These are phyloP conservation scores for Copidosoma floridanum DNA, from an alignment of 1,140 invertebrate species.

Conservation along the genomic window DNA sequence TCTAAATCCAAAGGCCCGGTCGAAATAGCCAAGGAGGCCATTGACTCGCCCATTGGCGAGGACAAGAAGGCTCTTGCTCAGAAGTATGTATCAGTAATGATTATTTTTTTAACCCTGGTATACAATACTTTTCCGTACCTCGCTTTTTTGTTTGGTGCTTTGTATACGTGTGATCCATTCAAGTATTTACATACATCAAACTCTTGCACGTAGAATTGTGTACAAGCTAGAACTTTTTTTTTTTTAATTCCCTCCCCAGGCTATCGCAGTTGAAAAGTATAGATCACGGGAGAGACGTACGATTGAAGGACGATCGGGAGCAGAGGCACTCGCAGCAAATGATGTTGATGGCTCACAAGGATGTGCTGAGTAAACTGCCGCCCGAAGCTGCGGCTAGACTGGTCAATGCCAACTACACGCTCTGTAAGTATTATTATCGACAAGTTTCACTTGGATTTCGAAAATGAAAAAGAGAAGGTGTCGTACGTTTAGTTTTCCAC, in stretches of 20 bases:
- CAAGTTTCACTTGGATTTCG: no score
- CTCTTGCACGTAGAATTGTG: no score
- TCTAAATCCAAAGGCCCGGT: slow-evolving; percentile 43
- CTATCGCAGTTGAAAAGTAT: slow-evolving; percentile 72
- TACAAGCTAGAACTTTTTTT: slow-evolving; percentile 48
- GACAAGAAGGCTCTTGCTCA: slow-evolving; percentile 47
- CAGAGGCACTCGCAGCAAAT: slow-evolving; percentile 70
- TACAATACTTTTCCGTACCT: background rate
- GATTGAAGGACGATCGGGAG: slow-evolving; percentile 71
- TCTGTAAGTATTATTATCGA: slow-evolving; percentile 61
- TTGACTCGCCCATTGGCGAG: slow-evolving; percentile 40
- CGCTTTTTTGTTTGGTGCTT: background rate
- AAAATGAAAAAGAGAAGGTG: no score
- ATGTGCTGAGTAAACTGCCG: slow-evolving; percentile 66
- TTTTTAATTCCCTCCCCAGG: slow-evolving; percentile 50
- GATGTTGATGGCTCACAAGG: slow-evolving; percentile 67
- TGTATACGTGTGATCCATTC: background rate
- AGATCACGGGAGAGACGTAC: slow-evolving; percentile 67
- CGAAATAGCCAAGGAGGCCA: slow-evolving; percentile 51
- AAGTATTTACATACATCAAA: no score
- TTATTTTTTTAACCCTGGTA: background rate
- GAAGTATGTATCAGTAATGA: slow-evolving; percentile 51
- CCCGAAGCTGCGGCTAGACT: slow-evolving; percentile 66
- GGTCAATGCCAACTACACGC: slow-evolving; percentile 68
- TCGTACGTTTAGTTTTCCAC: no score